Evolutionary conservation across 2,797 vertebrate genomes (phyloP).

Genomic region (Sorex maritimensis): DNA sequence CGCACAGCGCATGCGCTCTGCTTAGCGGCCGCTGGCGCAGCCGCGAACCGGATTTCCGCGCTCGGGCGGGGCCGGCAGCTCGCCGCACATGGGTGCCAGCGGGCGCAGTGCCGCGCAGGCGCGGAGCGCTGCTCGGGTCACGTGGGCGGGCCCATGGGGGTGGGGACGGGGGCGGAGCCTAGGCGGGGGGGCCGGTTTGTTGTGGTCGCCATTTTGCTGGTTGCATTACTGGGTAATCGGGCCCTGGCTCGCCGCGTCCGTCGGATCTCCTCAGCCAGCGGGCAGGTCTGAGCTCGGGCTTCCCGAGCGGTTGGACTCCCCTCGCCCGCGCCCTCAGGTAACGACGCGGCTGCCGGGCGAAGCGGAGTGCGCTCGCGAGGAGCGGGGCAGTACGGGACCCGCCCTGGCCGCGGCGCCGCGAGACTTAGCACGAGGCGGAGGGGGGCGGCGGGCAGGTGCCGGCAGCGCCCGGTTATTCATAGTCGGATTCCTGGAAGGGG

Average conservation of each 20-base stretch:
- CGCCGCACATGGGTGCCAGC: background rate
- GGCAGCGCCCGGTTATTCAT: slow-evolving; percentile 64
- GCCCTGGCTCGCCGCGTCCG: slow-evolving; percentile 81
- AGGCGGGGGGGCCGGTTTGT: slow-evolving; percentile 91
- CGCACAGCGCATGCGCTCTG: slow-evolving; percentile 33
- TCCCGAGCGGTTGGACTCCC: slow-evolving; percentile 81
- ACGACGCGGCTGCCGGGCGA: slow-evolving; percentile 12
- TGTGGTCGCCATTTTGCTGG: slow-evolving; percentile 93
- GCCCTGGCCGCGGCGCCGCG: slow-evolving; percentile 65
- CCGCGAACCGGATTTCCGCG: background rate
- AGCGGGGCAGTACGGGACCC: slow-evolving; percentile 40
- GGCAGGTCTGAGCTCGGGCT: slow-evolving; percentile 85
- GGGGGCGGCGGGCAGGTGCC: slow-evolving; percentile 68
- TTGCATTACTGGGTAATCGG: slow-evolving; percentile 91
- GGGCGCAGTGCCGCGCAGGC: background rate
- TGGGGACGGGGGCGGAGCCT: slow-evolving; percentile 58
- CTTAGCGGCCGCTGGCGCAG: background rate
- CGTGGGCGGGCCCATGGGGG: slow-evolving; percentile 46
- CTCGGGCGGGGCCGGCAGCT: background rate
- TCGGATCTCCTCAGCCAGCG: slow-evolving; percentile 66
- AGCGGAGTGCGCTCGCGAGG: background rate
- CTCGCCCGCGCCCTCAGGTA: slow-evolving; percentile 86
- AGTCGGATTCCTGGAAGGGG: slow-evolving; percentile 79
- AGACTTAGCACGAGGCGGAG: slow-evolving; percentile 65
- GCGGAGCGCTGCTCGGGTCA: slow-evolving; percentile 48